Conservation (phyloP, 2,113 vertebrate species). For the Butorides virescens region DNA sequence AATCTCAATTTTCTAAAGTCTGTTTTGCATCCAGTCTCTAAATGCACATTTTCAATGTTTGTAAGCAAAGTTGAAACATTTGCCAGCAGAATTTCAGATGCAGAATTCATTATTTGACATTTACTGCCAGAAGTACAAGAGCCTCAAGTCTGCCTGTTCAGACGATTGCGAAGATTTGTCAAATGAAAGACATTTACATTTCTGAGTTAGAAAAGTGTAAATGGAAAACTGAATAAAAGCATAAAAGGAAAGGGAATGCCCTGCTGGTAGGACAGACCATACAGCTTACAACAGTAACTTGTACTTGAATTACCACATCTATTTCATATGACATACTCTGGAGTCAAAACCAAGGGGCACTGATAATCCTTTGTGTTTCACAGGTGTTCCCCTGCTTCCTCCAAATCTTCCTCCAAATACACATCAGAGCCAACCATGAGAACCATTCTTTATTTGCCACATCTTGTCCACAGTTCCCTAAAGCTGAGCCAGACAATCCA, state of each 20-base stretch:
- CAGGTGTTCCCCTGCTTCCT: neutral
- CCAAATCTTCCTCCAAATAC: neutral
- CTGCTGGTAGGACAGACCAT: neutral
- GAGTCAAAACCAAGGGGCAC: neutral
- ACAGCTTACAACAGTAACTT: neutral
- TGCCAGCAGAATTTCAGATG: neutral
- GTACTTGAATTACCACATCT: neutral
- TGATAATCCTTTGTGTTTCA: neutral
- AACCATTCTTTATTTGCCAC: neutral
- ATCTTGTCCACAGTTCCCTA: neutral
- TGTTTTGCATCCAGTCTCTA: neutral
- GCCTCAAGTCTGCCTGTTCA: neutral
- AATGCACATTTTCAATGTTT: neutral
- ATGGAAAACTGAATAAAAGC: neutral
- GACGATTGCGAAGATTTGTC: neutral
- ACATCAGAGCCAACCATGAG: neutral
- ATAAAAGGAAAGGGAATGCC: neutral
- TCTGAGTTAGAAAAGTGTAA: neutral
- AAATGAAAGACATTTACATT: neutral
- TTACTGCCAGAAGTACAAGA: neutral
- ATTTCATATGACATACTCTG: neutral
- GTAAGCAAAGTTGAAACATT: neutral
- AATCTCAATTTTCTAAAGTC: neutral
- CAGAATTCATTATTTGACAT: neutral
- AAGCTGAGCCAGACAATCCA: neutral